Evolutionary conservation across 2,113 vertebrate species (phyloP), one percentile per base, ranked within the genome.

Genomic region (Oxyura jamaicensis): DNA sequence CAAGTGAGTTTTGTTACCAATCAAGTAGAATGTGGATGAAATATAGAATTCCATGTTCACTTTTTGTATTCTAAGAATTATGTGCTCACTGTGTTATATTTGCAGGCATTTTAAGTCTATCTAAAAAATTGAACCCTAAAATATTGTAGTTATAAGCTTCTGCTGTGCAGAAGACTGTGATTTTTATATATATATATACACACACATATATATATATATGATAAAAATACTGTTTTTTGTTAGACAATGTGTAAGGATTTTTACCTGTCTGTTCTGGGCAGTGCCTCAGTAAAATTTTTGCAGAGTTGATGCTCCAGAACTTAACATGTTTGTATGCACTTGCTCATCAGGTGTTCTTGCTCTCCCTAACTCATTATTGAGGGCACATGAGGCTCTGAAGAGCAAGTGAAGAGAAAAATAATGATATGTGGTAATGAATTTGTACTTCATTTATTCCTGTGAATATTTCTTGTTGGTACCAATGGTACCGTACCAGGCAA

Each of bases 401-500:
- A 92, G 96, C 97, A 96, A 97, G 91, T 60, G 81, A 95, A 96
- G 88, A 92, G 89, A 96, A 96, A 71, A 94, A 82, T 95, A 93
- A 95, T 84, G 72, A 84, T 90, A 93, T 84, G 92, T 97, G 83
- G 86, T 86, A 95, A 97, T 94, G 96, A 97, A 97, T 91, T 84
- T 97, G 50, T 97, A 96, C 96, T 98, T 98, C 97, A 97, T 97
- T 98, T 98, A 98, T 98, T 98, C 97, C 97, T 98, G 97, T 97
- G 98, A 97, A 98, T 98, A 97, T 97, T 97, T 98, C 96, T 96
- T 97, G 97, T 98, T 98, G 96, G 97, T 98, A 98, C 98, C 97
- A 98, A 97, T 98, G 98, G 98, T 98, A 98, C 97, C 39, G 82
- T 97, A 95, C 94, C 97, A 95, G 86, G 93, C 95, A 97, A 97